Percentiles rank a stretch among this genome's conserved stretches.
phyloP scores from a whole-genome alignment of 2,888 invertebrate genomes.

The Aethes cnicana region DNA sequence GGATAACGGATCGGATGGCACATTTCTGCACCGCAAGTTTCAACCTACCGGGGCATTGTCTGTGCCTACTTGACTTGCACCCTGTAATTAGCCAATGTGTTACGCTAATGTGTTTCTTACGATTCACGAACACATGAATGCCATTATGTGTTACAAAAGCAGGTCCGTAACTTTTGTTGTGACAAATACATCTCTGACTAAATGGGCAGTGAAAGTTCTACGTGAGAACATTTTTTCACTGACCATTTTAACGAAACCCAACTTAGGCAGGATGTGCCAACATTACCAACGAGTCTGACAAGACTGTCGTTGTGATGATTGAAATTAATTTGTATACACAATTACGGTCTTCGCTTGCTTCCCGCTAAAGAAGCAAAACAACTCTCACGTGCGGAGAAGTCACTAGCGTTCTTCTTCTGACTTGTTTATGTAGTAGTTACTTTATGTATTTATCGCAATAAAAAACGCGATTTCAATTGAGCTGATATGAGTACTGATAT shows the following conservation, averaged over 20 bases:
- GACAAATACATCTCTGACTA: conserved; percentile 6
- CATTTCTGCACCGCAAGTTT: conserved; percentile 39
- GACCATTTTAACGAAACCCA: conserved; percentile 14
- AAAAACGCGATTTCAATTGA: conserved; percentile 19
- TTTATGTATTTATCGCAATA: conserved; percentile 21
- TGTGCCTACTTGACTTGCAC: conserved; percentile 36
- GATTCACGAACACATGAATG: conserved; percentile 37
- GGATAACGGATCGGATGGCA: conserved; percentile 40
- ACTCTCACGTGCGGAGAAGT: conserved; percentile 21
- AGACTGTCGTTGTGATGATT: conserved; percentile 21
- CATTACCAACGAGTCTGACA: conserved; percentile 17
- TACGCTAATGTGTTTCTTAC: conserved; percentile 33
- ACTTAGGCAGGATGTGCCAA: conserved; percentile 17
- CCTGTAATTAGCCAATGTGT: conserved; percentile 21
- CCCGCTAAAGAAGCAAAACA: conserved; percentile 9
- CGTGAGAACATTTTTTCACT: conserved; percentile 22
- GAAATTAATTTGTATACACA: conserved; percentile 17
- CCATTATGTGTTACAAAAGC: conserved; percentile 43
- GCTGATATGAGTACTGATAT: conserved; percentile 3
- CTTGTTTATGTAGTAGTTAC: conserved; percentile 23
- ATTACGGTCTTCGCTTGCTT: conserved; percentile 7
- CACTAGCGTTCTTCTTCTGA: conserved; percentile 2
- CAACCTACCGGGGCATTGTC: conserved; percentile 41
- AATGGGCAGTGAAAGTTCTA: conserved; percentile 28
- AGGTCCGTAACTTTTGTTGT: conserved; percentile 27